Evolutionary conservation across 2,888 invertebrate genomes (phyloP), one percentile per base, ranked within the genome.

Genomic region (Patella ulyssiponensis): DNA sequence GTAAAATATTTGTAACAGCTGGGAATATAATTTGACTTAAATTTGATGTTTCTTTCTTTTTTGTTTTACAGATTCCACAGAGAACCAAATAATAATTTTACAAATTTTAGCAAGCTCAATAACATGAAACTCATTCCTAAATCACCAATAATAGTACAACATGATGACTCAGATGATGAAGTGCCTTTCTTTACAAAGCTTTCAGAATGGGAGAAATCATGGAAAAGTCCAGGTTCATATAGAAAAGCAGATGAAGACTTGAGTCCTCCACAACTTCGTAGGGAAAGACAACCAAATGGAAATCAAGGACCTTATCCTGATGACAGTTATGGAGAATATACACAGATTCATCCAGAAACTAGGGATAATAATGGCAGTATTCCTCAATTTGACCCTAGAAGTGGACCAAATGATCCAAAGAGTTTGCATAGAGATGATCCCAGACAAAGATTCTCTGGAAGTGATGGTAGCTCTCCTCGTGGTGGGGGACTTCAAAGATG

Each of bases 81-180:
- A 33, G 82, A 83, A 58, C 64, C 80, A 20, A 83, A 81, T 70
- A 83, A 82, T 76, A 80, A 81, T 71, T 72, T 77, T 9, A 73
- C 64, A 12, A 64, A 64, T 23, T 64, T 64, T 64, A 20, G 12
- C 27, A 81, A 79, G 53, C 79, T 77, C 52, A 71, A 79, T 71
- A 74, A 81, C 52, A 83, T 78, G 17, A 86, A 85, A 73, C 74
- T 86, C 51, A 82, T 86, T 23, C 86, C 86, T 9, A 86, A 86
- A 71, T 85, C 86, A 15, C 83, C 86, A 17, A 83, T 85, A 20
- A 85, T 86, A 81, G 64, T 64, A 14, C 83, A 82, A n/a, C 85
- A 84, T 83, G 82, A 84, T 72, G 85, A 85, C 20, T 79, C 82
- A 56, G 82, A 82, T 11, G 84, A 82, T 64, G 83, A 81, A 58